These are phyloP conservation scores for Margarornis squamiger DNA, from an alignment of 2,797 vertebrate species.

Conservation along the genomic window DNA sequence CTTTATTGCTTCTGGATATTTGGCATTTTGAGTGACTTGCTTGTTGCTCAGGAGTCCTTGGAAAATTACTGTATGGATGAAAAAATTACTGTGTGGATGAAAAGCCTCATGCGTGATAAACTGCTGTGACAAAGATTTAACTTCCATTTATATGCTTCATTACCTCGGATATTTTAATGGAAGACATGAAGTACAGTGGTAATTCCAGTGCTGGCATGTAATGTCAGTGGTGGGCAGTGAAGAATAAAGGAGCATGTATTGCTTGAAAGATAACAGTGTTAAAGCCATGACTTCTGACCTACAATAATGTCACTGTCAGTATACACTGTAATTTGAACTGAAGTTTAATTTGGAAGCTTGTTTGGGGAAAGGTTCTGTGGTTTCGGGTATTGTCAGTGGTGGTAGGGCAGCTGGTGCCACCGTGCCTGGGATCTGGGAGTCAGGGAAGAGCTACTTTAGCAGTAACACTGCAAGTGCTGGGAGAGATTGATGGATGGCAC, in stretches of 20 bases:
- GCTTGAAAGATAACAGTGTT: not conserved
- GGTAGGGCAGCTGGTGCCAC: not conserved
- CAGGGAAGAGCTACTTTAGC: not conserved
- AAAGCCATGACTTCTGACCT: not conserved
- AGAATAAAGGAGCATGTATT: not conserved
- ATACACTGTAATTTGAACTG: accelerated
- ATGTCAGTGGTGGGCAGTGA: not conserved
- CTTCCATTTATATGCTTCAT: constrained; percentile 47
- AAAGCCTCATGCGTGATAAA: not conserved
- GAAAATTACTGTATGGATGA: constrained; percentile 21
- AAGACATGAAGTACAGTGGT: not conserved
- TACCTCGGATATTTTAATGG: constrained; percentile 2
- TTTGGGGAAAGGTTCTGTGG: not conserved
- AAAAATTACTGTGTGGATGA: not conserved
- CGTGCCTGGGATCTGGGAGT: not conserved
- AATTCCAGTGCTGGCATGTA: not conserved
- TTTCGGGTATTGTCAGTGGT: not conserved
- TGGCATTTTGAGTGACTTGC: constrained; percentile 20
- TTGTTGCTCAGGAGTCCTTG: not conserved
- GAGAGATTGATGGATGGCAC: not conserved
- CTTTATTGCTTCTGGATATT: constrained; percentile 7
- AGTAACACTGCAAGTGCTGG: not conserved
- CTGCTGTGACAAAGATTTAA: constrained; percentile 36
- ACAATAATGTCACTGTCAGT: not conserved
- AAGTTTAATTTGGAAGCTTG: not conserved